Evolutionary conservation across 1,140 invertebrate species (phyloP).

Genomic region (Leguminivora glycinivorella): DNA sequence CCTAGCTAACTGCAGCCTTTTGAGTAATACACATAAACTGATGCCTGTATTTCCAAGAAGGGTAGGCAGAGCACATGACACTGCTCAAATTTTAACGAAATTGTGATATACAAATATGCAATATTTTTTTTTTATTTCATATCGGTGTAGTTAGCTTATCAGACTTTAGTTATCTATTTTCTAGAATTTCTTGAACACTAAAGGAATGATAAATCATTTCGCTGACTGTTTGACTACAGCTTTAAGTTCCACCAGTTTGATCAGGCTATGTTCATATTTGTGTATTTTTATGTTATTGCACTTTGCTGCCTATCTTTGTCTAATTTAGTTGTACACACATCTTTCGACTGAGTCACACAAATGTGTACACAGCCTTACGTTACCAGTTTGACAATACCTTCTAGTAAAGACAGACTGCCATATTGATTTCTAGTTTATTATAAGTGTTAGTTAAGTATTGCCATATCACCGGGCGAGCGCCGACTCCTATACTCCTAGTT

Average conservation of each 20-base stretch:
- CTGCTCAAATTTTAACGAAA: too few species aligned
- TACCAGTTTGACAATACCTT: slow-evolving; percentile 8
- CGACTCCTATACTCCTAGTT: slow-evolving; percentile 12
- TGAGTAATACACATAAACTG: too few species aligned
- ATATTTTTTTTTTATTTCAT: too few species aligned
- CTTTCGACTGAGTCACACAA: neutral
- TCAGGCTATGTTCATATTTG: neutral
- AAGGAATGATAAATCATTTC: neutral
- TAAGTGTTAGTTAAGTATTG: neutral
- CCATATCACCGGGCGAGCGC: slow-evolving; percentile 15
- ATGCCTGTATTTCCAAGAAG: too few species aligned
- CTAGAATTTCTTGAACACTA: too few species aligned
- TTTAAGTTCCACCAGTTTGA: neutral
- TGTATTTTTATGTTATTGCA: neutral
- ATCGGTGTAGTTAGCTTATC: too few species aligned
- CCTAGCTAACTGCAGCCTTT: too few species aligned
- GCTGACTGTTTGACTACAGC: neutral
- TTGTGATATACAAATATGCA: too few species aligned
- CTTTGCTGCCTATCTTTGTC: neutral
- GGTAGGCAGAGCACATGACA: too few species aligned
- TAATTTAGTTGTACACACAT: neutral
- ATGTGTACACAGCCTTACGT: neutral
- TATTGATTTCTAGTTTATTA: slow-evolving; percentile 37
- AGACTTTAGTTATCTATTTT: too few species aligned
- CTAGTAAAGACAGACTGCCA: slow-evolving; percentile 51